Evolutionary conservation across 2,113 vertebrate genomes (phyloP), one percentile per base, ranked within the genome.

Genomic region (Nanorana parkeri): DNA sequence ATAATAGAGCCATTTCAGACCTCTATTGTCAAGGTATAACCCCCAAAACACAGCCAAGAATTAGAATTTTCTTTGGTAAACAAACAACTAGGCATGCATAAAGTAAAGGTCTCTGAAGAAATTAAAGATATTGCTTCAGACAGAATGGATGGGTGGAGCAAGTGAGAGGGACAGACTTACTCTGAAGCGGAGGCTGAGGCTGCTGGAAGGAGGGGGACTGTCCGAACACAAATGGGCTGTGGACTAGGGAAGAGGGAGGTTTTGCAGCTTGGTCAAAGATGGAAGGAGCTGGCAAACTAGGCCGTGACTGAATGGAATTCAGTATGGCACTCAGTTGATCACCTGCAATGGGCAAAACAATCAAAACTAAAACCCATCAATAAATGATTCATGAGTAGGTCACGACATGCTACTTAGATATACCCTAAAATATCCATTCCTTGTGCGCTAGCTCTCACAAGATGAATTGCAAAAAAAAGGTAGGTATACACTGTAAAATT

Each of bases 221-320:
- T 97, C 98, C 97, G 93, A 99, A 99, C 96, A 99, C 97, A 99
- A 99, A 99, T 96, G 98, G 97, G 92, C 97, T 97, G 95, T 99
- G 96, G 94, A 97, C 95, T 96, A 96, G 96, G 96, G 97, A 98
- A 94, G 93, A 95, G 95, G 96, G 95, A 96, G 94, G 92, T 94
- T 98, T 97, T 96, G 97, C 95, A 93, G 96, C 96, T 97, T 98
- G 97, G 94, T 98, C 96, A 96, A 97, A 97, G 94, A 97, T 93
- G 94, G 96, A 96, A 96, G 97, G 94, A 97, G 96, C 96, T 96
- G 96, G 95, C 95, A 96, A 95, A 95, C 95, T 96, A 92, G 97
- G 97, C 94, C 96, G 96, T 95, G 97, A 97, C 94, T 99, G 97
- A 99, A 98, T 95, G 93, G 97, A 94, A 98, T 97, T 98, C 97